A percentile compares a stretch with the other conserved stretches of the same genome.
Evolutionary conservation across 92 coral and sea anemone species (phyloP).

Genomic region (Palythoa heliodiscus): DNA sequence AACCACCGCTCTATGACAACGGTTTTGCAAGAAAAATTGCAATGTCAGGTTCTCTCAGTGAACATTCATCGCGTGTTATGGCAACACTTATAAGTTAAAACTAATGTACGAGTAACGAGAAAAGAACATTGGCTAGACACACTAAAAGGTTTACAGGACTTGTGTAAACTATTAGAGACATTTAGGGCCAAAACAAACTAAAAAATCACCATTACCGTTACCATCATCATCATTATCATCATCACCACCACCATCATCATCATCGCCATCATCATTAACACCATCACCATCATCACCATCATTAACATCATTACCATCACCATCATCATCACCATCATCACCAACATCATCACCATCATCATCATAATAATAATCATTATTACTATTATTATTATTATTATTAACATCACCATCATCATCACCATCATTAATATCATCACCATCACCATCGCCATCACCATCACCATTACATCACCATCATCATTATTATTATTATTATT

Average conservation of each 20-base stretch:
- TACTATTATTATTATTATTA: neutral
- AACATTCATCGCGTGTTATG: neutral
- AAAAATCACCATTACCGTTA: no score
- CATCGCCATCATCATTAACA: no score
- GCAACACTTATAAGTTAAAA: neutral
- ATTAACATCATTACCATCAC: no score
- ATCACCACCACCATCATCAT: neutral
- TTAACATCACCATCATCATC: neutral
- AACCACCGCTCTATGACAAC: neutral
- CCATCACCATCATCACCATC: no score
- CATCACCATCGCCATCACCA: neutral
- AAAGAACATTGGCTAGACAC: neutral
- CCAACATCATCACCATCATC: neutral
- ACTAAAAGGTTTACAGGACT: no score
- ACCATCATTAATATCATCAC: neutral
- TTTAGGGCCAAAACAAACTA: no score
- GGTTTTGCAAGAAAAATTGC: neutral
- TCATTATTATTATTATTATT: neutral
- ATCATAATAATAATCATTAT: neutral
- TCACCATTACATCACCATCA: neutral
- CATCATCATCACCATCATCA: neutral
- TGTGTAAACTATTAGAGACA: no score
- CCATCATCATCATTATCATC: no score
- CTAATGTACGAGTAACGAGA: neutral
- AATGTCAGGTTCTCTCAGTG: neutral